Percentiles rank a stretch among this genome's conserved stretches.
Evolutionary conservation across 2,113 vertebrate species (phyloP).

Genomic region (Fulica atra): DNA sequence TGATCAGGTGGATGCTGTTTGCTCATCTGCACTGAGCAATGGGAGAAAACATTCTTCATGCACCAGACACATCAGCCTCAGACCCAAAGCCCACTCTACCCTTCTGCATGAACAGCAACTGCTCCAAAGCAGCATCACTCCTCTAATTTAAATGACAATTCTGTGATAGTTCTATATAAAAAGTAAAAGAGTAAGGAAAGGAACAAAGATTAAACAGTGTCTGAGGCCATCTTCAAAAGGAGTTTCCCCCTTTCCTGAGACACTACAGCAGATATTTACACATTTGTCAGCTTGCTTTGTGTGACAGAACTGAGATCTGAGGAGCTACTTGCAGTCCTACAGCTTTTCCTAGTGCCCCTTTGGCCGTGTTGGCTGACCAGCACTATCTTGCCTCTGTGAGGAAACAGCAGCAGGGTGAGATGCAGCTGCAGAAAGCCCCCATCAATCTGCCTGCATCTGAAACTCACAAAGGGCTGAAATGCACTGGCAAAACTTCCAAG

Average conservation of each 20-base stretch:
- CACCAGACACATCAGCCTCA: accelerated
- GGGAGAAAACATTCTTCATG: neutral
- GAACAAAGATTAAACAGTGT: neutral
- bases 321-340: neutral
- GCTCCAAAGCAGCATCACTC: neutral
- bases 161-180: neutral
- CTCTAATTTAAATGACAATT: neutral
- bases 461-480: neutral
- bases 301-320: neutral
- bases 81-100: neutral
- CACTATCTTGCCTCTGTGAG: neutral
- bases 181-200: neutral
- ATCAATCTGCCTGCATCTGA: neutral
- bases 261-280: neutral
- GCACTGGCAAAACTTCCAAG: neutral
- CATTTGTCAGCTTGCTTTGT: neutral
- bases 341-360: neutral
- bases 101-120: neutral
- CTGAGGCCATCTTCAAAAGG: neutral
- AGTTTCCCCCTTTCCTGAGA: neutral
- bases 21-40: neutral
- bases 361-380: neutral
- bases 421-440: neutral
- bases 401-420: neutral
- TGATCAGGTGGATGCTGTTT: neutral